Conservation (phyloP, 1,140 invertebrate genomes). For the Tribolium castaneum region DNA sequence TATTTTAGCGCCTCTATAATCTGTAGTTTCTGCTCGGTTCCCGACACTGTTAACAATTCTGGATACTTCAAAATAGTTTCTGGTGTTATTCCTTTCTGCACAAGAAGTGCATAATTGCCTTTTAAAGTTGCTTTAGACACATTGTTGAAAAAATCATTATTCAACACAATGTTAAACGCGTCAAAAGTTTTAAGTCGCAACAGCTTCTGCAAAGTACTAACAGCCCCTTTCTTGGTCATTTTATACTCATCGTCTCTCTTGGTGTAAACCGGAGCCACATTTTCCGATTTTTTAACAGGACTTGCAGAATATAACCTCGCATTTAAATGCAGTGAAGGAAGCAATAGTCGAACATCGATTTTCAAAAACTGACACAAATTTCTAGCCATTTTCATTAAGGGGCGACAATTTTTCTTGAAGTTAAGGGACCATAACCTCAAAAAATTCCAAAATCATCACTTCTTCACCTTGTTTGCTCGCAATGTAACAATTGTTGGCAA, state of each 20-base stretch:
- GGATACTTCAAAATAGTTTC: slow-evolving; percentile 53
- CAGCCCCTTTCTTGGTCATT: not conserved
- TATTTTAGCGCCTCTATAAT: slow-evolving; percentile 49
- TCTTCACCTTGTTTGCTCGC: too few relatives aligned
- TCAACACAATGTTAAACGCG: slow-evolving; percentile 46
- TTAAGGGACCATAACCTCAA: not conserved
- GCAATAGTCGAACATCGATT: not conserved
- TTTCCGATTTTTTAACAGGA: not conserved
- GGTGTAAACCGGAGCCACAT: not conserved
- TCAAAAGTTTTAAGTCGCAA: slow-evolving; percentile 33
- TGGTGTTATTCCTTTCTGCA: slow-evolving; percentile 42
- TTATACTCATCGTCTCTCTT: slow-evolving; percentile 6
- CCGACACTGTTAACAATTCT: slow-evolving; percentile 47
- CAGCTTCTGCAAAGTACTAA: slow-evolving; percentile 41
- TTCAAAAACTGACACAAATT: not conserved
- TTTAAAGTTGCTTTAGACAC: slow-evolving; percentile 34
- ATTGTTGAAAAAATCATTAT: slow-evolving; percentile 41
- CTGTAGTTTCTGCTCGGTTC: slow-evolving; percentile 49
- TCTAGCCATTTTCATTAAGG: not conserved
- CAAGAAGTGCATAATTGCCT: slow-evolving; percentile 51
- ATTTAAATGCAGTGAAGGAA: not conserved
- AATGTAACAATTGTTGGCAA: too few relatives aligned
- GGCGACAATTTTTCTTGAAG: not conserved
- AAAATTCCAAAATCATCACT: not conserved
- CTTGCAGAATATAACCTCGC: not conserved